A percentile compares a stretch with the other conserved stretches of the same genome.
These are phyloP conservation scores for Lampropteryx suffumata DNA, from an alignment of 2,888 invertebrate species.

Conservation along the genomic window DNA sequence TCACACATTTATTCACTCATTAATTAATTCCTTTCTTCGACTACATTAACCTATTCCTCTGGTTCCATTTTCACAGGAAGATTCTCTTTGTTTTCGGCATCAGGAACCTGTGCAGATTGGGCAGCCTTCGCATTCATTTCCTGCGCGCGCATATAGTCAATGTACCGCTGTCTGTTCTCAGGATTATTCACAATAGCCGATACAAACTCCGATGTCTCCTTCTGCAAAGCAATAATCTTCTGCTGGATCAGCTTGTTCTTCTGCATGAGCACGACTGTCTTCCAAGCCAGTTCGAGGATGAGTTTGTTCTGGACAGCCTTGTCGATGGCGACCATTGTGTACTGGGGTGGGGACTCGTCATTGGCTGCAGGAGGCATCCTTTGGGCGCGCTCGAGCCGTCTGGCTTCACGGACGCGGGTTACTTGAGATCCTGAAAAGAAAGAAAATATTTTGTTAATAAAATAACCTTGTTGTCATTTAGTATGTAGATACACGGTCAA, in stretches of 20 bases:
- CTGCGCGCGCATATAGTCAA: slow-evolving; percentile 46
- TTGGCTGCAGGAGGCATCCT: slow-evolving; percentile 41
- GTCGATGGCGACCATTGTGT: slow-evolving; percentile 43
- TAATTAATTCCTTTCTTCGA: slow-evolving; percentile 5
- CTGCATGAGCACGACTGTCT: slow-evolving; percentile 84
- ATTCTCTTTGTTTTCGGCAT: slow-evolving; percentile 37
- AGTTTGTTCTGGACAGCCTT: slow-evolving; percentile 69
- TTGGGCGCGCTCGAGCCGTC: slow-evolving; percentile 63
- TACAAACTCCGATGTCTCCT: slow-evolving; percentile 85
- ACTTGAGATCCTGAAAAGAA: slow-evolving; percentile 63
- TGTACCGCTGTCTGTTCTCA: slow-evolving; percentile 60
- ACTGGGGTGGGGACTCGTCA: slow-evolving; percentile 39
- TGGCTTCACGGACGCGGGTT: slow-evolving; percentile 62
- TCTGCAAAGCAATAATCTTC: slow-evolving; percentile 82
- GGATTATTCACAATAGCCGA: slow-evolving; percentile 83
- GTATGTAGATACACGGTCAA: too few species aligned
- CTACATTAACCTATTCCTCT: slow-evolving; percentile 31
- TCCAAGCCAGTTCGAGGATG: slow-evolving; percentile 84
- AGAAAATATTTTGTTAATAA: slow-evolving; percentile 16
- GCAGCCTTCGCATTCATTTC: not conserved
- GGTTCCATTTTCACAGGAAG: slow-evolving; percentile 51
- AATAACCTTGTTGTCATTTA: too few species aligned
- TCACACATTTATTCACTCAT: slow-evolving; percentile 31
- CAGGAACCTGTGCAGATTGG: slow-evolving; percentile 22
- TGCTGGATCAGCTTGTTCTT: slow-evolving; percentile 84